These are phyloP conservation scores for Myotis myotis DNA, from an alignment of 2,797 vertebrate genomes.

Conservation along the genomic window DNA sequence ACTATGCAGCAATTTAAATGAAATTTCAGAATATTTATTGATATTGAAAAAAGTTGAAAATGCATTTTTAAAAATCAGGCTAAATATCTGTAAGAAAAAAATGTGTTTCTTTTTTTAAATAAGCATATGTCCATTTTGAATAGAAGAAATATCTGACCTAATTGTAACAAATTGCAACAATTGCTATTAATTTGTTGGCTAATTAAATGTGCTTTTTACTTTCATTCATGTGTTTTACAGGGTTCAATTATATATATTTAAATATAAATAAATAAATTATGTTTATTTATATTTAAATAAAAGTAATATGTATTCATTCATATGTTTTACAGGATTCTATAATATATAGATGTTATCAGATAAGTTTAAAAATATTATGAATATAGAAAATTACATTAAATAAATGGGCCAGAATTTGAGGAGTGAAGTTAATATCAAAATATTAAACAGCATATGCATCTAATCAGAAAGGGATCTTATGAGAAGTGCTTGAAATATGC, in stretches of 20 bases:
- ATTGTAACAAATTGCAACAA: neutral
- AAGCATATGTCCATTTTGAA: neutral
- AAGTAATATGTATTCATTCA: neutral
- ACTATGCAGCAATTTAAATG: neutral
- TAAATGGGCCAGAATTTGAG: neutral
- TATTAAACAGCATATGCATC: neutral
- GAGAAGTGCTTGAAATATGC: neutral
- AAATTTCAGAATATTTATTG: neutral
- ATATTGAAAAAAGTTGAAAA: neutral
- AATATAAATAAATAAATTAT: too few relatives aligned
- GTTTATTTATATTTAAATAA: neutral
- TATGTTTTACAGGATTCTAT: neutral
- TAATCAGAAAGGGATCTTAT: neutral
- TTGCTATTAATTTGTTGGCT: neutral
- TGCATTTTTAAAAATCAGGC: neutral
- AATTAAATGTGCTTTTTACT: neutral
- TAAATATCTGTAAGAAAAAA: neutral
- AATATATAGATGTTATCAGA: neutral
- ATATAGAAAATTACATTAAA: neutral
- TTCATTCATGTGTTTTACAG: neutral
- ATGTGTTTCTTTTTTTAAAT: neutral
- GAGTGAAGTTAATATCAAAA: neutral
- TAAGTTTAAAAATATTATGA: neutral
- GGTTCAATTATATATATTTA: neutral
- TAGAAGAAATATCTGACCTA: neutral